These are phyloP conservation scores for Keiferia lycopersicella DNA, from an alignment of 2,888 invertebrate genomes.

Conservation along the genomic window DNA sequence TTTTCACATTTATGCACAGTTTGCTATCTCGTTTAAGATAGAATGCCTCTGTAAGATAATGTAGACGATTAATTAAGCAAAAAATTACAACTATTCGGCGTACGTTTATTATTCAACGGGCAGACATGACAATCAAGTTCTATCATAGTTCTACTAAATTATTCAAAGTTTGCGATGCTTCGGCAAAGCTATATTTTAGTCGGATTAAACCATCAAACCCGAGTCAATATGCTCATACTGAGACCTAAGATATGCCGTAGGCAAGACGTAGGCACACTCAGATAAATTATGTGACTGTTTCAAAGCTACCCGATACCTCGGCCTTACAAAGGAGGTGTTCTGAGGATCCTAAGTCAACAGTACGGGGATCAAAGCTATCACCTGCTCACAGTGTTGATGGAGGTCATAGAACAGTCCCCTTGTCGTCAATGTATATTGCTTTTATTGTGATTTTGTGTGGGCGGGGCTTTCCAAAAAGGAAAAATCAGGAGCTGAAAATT, in stretches of 20 bases:
- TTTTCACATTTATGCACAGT: background rate
- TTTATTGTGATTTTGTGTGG: background rate
- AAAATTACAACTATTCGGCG: too few relatives aligned
- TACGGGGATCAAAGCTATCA: constrained; percentile 27
- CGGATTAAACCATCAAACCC: background rate
- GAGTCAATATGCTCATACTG: background rate
- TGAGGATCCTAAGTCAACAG: constrained; percentile 29
- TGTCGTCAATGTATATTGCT: constrained; percentile 1
- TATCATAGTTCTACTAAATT: too few relatives aligned
- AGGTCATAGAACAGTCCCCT: constrained; percentile 3
- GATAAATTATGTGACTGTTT: constrained; percentile 4
- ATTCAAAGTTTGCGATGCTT: too few relatives aligned
- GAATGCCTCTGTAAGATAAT: too few relatives aligned
- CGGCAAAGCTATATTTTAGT: background rate
- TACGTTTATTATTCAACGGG: too few relatives aligned
- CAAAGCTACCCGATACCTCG: background rate
- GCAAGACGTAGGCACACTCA: background rate
- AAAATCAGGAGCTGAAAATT: too few relatives aligned
- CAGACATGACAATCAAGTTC: too few relatives aligned
- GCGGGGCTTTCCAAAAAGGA: background rate
- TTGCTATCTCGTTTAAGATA: background rate
- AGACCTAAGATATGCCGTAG: background rate
- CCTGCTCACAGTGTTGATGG: constrained; percentile 18
- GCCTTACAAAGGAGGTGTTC: constrained; percentile 6
- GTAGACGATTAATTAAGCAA: too few relatives aligned